Evolutionary conservation across 2,797 vertebrate genomes (phyloP).

Genomic region (Pagetopsis macropterus): DNA sequence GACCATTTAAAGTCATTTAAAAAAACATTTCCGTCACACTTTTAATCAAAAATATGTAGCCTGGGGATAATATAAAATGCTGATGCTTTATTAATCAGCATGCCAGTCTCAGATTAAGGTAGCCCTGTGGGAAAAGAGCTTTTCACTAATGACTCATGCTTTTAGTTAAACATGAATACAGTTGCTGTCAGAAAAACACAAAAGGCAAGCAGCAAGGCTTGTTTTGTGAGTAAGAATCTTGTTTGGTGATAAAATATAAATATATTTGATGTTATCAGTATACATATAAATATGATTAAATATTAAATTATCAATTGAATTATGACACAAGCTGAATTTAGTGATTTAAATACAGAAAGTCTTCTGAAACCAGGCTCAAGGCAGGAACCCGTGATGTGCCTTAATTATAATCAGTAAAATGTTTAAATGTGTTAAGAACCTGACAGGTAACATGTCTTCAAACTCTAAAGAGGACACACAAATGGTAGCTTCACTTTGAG

Average conservation of each 20-base stretch:
- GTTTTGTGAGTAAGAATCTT: not conserved
- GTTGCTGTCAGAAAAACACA: constrained; percentile 16
- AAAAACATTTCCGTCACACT: constrained; percentile 8
- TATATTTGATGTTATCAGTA: not conserved
- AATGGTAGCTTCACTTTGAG: constrained; percentile 4
- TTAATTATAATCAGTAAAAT: constrained; percentile 22
- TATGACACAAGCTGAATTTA: not conserved
- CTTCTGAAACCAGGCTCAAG: constrained; percentile 12
- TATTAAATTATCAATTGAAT: not conserved
- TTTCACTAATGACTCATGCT: constrained; percentile 45
- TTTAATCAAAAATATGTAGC: constrained; percentile 42
- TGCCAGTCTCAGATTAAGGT: constrained; percentile 48
- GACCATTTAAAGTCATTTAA: constrained; percentile 39
- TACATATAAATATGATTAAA: not conserved
- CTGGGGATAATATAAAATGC: constrained; percentile 1
- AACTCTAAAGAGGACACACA: constrained; percentile 5
- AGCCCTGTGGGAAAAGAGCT: constrained; percentile 45
- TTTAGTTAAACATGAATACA: constrained; percentile 41
- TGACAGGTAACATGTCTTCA: not conserved
- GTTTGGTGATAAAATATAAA: not conserved
- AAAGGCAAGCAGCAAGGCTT: constrained; percentile 19
- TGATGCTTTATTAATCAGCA: constrained; percentile 41
- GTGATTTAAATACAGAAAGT: constrained; percentile 1
- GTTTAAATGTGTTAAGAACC: constrained; percentile 14
- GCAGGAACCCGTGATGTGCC: constrained; percentile 1